phyloP scores from a whole-genome alignment of 1,140 invertebrate genomes.

The Musca domestica region DNA sequence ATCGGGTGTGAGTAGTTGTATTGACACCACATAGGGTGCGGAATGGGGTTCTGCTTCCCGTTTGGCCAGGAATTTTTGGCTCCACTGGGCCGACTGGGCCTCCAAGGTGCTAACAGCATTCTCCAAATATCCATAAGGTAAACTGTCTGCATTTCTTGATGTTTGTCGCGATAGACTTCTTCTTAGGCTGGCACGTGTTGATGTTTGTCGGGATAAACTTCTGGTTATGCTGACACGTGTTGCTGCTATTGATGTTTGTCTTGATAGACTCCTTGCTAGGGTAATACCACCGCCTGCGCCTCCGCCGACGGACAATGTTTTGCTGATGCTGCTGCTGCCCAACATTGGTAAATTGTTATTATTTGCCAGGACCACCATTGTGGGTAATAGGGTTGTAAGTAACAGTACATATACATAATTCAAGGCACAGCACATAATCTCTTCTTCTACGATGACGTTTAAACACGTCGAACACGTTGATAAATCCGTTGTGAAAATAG shows the following conservation, averaged over 20 bases:
- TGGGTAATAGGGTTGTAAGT: constrained; percentile 16
- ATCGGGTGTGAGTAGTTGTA: constrained; percentile 46
- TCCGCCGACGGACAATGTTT: constrained; percentile 17
- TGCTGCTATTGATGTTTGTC: not conserved
- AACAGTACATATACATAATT: constrained; percentile 14
- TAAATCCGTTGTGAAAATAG: constrained; percentile 11
- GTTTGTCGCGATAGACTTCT: not conserved
- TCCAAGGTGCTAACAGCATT: constrained; percentile 33
- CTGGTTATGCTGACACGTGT: not conserved
- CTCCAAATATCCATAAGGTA: constrained; percentile 36
- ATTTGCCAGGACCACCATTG: constrained; percentile 43
- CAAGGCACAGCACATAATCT: not conserved
- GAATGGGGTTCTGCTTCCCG: constrained; percentile 45
- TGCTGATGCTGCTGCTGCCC: no score
- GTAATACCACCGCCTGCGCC: not conserved
- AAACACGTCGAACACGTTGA: constrained; percentile 16
- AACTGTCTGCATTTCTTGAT: not conserved
- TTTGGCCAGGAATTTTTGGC: constrained; percentile 46
- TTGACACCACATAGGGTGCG: constrained; percentile 52
- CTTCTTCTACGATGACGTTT: constrained; percentile 21
- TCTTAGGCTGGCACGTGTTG: not conserved
- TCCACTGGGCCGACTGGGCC: constrained; percentile 36
- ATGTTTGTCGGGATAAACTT: not conserved
- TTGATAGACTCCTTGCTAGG: not conserved
- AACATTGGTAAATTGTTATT: constrained; percentile 31